Evolutionary conservation across 2,797 vertebrate species (phyloP), one percentile per base, ranked within the genome.

Genomic region (Limnodromus scolopaceus): DNA sequence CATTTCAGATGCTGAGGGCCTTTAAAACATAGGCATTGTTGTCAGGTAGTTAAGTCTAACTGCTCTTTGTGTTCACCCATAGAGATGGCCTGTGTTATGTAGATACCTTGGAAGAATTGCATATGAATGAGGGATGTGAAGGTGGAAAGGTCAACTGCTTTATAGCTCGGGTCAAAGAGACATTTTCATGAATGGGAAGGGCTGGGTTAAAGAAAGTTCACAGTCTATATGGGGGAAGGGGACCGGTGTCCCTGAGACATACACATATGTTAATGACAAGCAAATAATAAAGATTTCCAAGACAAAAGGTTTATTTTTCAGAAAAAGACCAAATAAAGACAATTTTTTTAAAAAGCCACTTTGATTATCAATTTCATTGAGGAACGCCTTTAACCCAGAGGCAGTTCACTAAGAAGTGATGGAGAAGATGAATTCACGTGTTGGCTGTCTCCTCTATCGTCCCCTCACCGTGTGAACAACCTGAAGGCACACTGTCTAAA

Each of bases 201-300:
- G 14, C 69, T 69, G 43, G 91, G 95, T 95, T 90, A 94, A 92
- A 86, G 65, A 92, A 88, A 92, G 95, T 87, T 97, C 95, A 94
- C 63, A 51, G 27, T n/a, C 38, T 49, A 28, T 68, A 13, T 2
- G 7, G 32, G 45, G n/a, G 57, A 91, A 61, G 24, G 45, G 36
- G 34, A 38, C 11, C 48, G 32, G 17, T 43, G 69, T 45, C 27
- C 13, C 53, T 36, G 23, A 89, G 41, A 57, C 6, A 46, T 18
- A 8, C 39, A 17, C 5, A 10, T 60, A 16, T 11, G 8, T 45
- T 87, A 39, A 78, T 12, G 19, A 53, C 16, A 76, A 84, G 14
- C 8, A 82, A 39, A 43, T 60, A 54, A 54, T 13, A 79, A 38
- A 57, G 12, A 71, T 75, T 92, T 93, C 48, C 20, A 55, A 53